phyloP scores from a whole-genome alignment of 2,113 vertebrate species.

The Vicugna pacos region DNA sequence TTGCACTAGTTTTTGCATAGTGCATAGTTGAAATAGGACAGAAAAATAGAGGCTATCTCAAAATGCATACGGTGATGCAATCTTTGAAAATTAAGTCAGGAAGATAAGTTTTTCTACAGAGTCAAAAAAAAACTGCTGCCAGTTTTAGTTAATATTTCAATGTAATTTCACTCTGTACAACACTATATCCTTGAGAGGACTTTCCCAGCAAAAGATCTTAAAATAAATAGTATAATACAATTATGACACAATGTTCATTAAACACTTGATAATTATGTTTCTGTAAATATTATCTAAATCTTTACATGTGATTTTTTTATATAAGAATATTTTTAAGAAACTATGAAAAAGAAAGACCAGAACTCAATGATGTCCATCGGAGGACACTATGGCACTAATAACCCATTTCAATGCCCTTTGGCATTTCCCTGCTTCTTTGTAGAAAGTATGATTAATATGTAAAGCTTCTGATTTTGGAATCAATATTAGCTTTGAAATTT shows the following conservation, averaged over 20 bases:
- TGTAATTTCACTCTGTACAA: neutral
- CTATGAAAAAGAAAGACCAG: neutral
- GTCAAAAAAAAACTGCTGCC: neutral
- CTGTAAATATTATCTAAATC: neutral
- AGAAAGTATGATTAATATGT: neutral
- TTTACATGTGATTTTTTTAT: neutral
- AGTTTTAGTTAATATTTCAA: neutral
- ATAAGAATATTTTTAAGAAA: conserved; percentile 20
- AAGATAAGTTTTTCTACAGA: neutral
- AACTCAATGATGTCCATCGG: neutral
- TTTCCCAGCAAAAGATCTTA: neutral
- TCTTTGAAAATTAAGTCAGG: neutral
- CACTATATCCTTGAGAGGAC: neutral
- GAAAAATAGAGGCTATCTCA: neutral
- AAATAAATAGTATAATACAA: conserved; percentile 14
- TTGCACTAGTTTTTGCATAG: neutral
- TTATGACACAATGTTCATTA: neutral
- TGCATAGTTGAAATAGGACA: neutral
- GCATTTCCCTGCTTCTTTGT: neutral
- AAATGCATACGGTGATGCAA: neutral
- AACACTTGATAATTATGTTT: neutral
- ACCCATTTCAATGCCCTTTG: neutral
- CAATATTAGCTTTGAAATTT: neutral
- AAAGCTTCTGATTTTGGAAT: neutral
- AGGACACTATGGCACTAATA: neutral